These are phyloP conservation scores for Chloroceryle inda DNA, from an alignment of 2,797 vertebrate genomes.

Conservation along the genomic window DNA sequence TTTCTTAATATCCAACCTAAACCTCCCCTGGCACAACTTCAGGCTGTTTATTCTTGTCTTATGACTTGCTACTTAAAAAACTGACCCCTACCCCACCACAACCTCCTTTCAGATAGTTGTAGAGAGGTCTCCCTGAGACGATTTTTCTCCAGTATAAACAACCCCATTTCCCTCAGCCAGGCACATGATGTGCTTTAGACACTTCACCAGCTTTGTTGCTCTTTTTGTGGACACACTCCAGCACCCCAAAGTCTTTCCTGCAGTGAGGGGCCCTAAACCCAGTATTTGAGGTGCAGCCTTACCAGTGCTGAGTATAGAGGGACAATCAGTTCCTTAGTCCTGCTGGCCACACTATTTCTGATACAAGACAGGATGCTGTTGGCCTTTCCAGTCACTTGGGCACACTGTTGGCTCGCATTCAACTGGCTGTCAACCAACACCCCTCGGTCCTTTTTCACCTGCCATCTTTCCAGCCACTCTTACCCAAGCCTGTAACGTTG, in stretches of 20 bases:
- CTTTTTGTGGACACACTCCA: neutral
- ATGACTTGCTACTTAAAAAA: neutral
- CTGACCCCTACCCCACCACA: neutral
- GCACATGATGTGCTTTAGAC: neutral
- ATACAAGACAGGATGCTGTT: neutral
- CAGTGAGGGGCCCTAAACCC: too few relatives aligned
- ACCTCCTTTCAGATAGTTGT: too few relatives aligned
- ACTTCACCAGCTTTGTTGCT: neutral
- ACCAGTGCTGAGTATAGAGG: neutral
- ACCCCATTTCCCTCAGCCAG: neutral
- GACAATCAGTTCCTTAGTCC: accelerated
- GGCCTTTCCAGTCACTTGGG: neutral
- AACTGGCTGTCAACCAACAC: neutral
- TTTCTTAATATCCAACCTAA: neutral
- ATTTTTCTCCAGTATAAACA: neutral
- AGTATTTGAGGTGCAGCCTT: neutral
- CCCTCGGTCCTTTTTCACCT: neutral
- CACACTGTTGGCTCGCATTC: neutral
- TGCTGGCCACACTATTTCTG: neutral
- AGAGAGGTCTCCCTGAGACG: neutral
- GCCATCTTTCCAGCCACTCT: neutral
- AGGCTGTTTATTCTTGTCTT: neutral
- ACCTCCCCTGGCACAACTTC: neutral
- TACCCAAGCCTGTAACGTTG: neutral
- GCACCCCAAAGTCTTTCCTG: too few relatives aligned